Evolutionary conservation across 1,140 invertebrate species (phyloP), one percentile per base, ranked within the genome.

Genomic region (Drosophila persimilis): DNA sequence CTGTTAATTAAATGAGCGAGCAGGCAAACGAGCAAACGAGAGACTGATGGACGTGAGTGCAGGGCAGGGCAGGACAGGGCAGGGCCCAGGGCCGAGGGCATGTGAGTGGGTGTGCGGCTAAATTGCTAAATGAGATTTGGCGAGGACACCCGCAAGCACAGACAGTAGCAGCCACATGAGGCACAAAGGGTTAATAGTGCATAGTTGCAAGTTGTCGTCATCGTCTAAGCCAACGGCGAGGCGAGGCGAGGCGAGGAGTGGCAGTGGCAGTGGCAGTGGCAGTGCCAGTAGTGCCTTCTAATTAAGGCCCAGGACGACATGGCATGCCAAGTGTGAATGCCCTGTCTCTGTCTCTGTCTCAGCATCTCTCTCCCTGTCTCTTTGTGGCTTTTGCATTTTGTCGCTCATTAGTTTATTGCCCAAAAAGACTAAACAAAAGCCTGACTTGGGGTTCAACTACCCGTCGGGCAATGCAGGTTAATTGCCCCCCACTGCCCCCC

Each of bases 391-490:
- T 77, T 85, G 81, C 81, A 85, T 85, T 85, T 86, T 85, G 81
- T 85, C 83, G 83, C 83, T 86, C 83, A 86, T 86, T 86, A 86
- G 83, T 86, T 88, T 86, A 86, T 86, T 86, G 83, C 83, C 83
- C 46, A 86, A 86, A 85, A 72, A 80, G 35, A 13, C 35, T 4
- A 71, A 60, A 51, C 80, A 72, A 77, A 77, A 79, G 61, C 62
- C 73, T 45, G 60, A 53, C 64, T 71, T 75, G 63, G 62, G 77
- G 81, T 86, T 85, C 80, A 80, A 85, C 65, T 71, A 84, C 77
- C 79, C 80, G 70, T 17, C 60, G 59, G 70, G 73, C 73, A 62
- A 67, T 65, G 59, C 75, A 55, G 85, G 69, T 89, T 89, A 89
- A 89, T 89, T 89, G 86, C 86, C 59, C 72, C 66, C 55, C 52